Conservation (phyloP, 2,113 vertebrate genomes). For the Corydoras sp. region DNA sequence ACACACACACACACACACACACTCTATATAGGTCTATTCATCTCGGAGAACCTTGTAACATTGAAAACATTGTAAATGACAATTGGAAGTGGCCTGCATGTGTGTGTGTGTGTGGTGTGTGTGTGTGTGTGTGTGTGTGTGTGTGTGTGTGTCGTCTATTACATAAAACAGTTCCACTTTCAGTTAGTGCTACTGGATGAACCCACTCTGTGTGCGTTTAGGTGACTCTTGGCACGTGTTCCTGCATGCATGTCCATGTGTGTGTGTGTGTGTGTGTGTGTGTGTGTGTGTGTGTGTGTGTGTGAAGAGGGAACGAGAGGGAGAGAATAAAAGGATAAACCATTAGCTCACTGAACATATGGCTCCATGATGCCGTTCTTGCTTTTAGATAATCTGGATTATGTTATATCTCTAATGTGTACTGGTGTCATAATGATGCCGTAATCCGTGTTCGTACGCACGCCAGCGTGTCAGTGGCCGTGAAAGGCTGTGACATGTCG, state of each 20-base stretch:
- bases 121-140: no score
- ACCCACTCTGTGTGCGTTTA: constrained; percentile 5
- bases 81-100: no score
- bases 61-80: no score
- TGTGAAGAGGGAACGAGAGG: not conserved
- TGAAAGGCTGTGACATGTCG: constrained; percentile 30
- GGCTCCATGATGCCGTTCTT: constrained; percentile 50
- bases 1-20: no score
- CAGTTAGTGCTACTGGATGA: constrained; percentile 61
- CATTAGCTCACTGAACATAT: constrained; percentile 50
- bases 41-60: no score
- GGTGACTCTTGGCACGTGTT: constrained; percentile 27
- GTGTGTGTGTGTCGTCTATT: no score
- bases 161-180: constrained; percentile 39
- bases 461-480: constrained; percentile 24
- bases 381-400: constrained; percentile 56
- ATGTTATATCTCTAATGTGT: constrained; percentile 50
- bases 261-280: constrained; percentile 22
- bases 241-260: constrained; percentile 21
- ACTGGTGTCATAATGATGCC: constrained; percentile 33
- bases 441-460: constrained; percentile 1
- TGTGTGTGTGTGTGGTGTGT: no score
- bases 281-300: constrained; percentile 32
- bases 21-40: no score
- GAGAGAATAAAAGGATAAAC: constrained; percentile 14